Conservation (phyloP, 2,113 vertebrate genomes). For the Atlantisia rogersi region DNA sequence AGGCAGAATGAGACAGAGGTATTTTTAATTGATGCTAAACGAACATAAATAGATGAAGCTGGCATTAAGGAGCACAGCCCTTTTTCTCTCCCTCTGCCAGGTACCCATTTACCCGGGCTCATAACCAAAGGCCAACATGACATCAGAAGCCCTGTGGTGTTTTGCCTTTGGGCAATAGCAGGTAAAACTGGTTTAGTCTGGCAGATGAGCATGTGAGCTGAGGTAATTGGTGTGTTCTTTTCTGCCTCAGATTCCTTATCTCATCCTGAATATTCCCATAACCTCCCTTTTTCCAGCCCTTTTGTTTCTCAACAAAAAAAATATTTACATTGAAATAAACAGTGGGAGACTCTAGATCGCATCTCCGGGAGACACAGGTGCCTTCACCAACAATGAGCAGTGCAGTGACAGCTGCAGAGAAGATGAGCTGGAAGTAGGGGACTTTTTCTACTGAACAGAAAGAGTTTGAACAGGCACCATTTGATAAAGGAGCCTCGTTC, state of each 20-base stretch:
- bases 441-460: background rate
- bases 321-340: conserved; percentile 61
- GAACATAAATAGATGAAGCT: conserved; percentile 57
- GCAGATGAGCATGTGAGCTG: conserved; percentile 54
- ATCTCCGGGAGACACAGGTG: background rate
- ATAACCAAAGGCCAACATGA: conserved; percentile 68
- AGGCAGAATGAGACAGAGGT: conserved; percentile 67
- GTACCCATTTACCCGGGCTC: conserved; percentile 52
- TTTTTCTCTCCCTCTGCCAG: conserved; percentile 54
- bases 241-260: conserved; percentile 64
- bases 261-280: conserved; percentile 44
- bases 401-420: background rate
- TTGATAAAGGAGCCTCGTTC: background rate
- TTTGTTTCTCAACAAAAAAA: conserved; percentile 63
- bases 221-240: conserved; percentile 51
- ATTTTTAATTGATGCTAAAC: conserved; percentile 71
- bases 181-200: conserved; percentile 74
- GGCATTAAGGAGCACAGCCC: conserved; percentile 41
- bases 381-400: background rate
- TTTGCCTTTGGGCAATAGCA: conserved; percentile 69
- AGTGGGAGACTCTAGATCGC: background rate
- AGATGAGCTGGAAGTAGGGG: background rate
- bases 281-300: conserved; percentile 20
- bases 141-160: conserved; percentile 68
- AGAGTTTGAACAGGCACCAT: background rate